Base-by-base conservation (phyloP, 2,888 invertebrate species). In the Drosophila buzzatii region DNA sequence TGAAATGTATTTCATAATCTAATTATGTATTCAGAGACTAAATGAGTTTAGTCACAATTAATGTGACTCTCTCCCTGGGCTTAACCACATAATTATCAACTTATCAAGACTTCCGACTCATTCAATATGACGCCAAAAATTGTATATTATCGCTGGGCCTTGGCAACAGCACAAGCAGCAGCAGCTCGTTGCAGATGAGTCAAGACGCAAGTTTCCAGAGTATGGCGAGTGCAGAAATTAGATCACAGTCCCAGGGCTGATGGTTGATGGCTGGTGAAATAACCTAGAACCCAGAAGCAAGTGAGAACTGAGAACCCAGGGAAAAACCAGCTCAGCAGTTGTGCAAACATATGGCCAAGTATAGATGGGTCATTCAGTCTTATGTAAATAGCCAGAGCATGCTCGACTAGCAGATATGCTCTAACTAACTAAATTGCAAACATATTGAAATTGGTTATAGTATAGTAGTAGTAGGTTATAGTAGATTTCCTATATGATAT, bases 321-420 rank as follows among this genome's bases (percentile, higher is more conserved):
- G 58, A 68, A 76, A 79, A 78, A 52, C 76, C 76, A 56, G 57
- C 72, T 61, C 67, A 68, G 60, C 79, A 73, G 44, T 79, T 77
- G 70, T 66, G 53, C 60, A 77, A 70, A 77, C 55, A 76, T 45
- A 39, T 51, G 45, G 37, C 49, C 18, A 44, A 53, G 16, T 61
- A 58, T 73, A 65, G 68, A 65, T 76, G 60, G 73, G 73, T 76
- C 76, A 76, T 35, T 70, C 45, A 52, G 69, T 64, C 49, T 44
- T 53, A 49, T 42, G 37, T 45, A 74, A 60, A 27, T 44, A 49
- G 20, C 0, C 3, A 3, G 8, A 12, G 27, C 18, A 20, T 10
- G 27, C 18, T 3, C 47, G 57, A 64, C 72, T 61, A 7, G 0
- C 2, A 45, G 41, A 51, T 64, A 53, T 60, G 12, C 56, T 56